phyloP scores from a whole-genome alignment of 2,797 vertebrate genomes.

The Clangula hyemalis region DNA sequence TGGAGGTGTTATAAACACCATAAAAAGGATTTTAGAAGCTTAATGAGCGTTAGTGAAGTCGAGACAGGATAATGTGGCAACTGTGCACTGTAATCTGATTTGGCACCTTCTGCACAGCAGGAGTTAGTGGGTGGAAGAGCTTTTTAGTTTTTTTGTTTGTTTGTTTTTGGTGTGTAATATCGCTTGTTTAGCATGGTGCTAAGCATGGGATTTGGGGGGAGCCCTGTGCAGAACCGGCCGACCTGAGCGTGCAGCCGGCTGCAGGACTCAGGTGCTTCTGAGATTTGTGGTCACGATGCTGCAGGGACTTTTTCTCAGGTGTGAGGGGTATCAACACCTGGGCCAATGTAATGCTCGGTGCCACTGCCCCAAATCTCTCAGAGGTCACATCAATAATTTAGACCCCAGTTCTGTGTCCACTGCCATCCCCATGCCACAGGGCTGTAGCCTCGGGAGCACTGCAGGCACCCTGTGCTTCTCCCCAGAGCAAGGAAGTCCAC shows the following conservation, averaged over 20 bases:
- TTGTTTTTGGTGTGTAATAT: slow-evolving; percentile 51
- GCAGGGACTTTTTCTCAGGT: accelerated
- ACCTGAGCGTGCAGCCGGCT: accelerated
- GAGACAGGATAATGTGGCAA: slow-evolving; percentile 78
- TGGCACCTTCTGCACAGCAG: slow-evolving; percentile 74
- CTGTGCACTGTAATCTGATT: slow-evolving; percentile 80
- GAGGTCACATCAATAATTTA: not conserved
- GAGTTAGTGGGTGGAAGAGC: slow-evolving; percentile 62
- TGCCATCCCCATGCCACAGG: too few relatives aligned
- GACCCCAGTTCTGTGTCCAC: too few relatives aligned
- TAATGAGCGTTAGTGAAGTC: slow-evolving; percentile 80
- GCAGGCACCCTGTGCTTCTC: not conserved
- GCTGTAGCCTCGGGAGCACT: too few relatives aligned
- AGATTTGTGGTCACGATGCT: accelerated
- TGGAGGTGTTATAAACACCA: slow-evolving; percentile 80
- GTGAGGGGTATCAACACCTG: not conserved
- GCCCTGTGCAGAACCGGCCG: accelerated
- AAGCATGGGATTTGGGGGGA: not conserved
- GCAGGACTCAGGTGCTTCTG: accelerated
- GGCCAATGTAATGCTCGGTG: accelerated
- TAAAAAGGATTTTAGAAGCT: slow-evolving; percentile 82
- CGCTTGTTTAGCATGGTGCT: slow-evolving; percentile 46
- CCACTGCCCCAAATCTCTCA: not conserved
- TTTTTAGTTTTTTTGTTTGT: not conserved
- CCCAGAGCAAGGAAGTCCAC: not conserved